A percentile compares a stretch with the other conserved stretches of the same genome.
Evolutionary conservation across 2,113 vertebrate species (phyloP).

Genomic region (Orientallactaga bullata): DNA sequence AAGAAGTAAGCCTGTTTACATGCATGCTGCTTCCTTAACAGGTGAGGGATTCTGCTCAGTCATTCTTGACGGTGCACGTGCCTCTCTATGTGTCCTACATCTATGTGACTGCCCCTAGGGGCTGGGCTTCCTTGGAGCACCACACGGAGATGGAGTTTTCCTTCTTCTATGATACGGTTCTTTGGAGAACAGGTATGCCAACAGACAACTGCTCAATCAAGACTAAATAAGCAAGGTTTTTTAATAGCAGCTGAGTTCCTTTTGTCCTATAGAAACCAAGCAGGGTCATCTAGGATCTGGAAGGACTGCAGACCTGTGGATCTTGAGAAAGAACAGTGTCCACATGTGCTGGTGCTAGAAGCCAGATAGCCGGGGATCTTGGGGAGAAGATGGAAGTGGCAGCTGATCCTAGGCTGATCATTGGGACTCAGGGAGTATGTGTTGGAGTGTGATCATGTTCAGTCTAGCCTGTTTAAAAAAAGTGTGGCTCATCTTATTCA

Average conservation of each 20-base stretch:
- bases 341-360: background rate
- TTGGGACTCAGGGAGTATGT: background rate
- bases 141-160: constrained; percentile 99
- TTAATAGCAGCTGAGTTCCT: background rate
- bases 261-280: background rate
- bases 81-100: constrained; percentile 98
- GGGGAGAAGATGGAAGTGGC: background rate
- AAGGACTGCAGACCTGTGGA: background rate
- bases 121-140: constrained; percentile 98
- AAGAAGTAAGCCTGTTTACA: background rate
- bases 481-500: background rate
- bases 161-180: constrained; percentile 98
- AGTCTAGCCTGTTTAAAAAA: background rate
- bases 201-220: background rate
- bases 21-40: constrained; percentile 73
- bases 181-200: constrained; percentile 96
- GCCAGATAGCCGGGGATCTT: background rate
- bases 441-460: background rate
- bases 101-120: constrained; percentile 96
- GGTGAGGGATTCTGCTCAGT: constrained; percentile 98
- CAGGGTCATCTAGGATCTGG: background rate
- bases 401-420: background rate
- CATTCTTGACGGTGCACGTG: constrained; percentile 97
- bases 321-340: background rate
- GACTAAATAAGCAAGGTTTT: background rate